Evolutionary conservation across 2,888 invertebrate species (phyloP), one percentile per base, ranked within the genome.

Genomic region (Agrilus mali): DNA sequence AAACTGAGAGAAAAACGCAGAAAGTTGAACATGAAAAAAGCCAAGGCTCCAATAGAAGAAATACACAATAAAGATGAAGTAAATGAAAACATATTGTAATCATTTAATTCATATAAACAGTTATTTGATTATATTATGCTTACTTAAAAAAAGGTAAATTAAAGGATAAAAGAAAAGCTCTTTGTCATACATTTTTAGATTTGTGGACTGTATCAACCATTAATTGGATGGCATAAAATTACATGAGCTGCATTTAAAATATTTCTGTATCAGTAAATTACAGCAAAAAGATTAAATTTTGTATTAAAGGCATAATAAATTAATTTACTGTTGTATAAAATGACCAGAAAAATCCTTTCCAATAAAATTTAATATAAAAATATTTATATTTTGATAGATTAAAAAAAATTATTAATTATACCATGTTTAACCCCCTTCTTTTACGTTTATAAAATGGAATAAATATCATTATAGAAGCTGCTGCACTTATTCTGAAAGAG

Each of bases 1-100:
- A 50, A 51, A 13, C 50, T 62, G 16, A 55, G 51, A 38, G 45
- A 49, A 31, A 42, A 50, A 34, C 47, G 62, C 40, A 50, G 53
- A 41, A 41, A 53, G 34, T 46, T 55, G 33, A 51, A 47, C 17
- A 53, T 49, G 44, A 50, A 52, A 43, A 58, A 27, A 10, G 4
- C 10, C 42, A 58, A 27, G 10, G 10, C 10, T 27, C 10, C 10
- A 27, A 3, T 10, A 27, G 27, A 27, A 53, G 8, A 54, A 55
- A 44, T 56, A 50, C 31, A 38, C 58, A 4, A 44, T 54, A 31
- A 41, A 58, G 14, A 35, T 58, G 17, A 57, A 52, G 33, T 42
- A 49, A 33, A 32, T 42, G 7, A 44, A 41, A 10, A 27, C 2
- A 10, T 10, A 10, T 27, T 10, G 27, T 27, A 27, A 10, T 10